Conservation (phyloP, 2,113 vertebrate species). For the Xiphophorus maculatus region DNA sequence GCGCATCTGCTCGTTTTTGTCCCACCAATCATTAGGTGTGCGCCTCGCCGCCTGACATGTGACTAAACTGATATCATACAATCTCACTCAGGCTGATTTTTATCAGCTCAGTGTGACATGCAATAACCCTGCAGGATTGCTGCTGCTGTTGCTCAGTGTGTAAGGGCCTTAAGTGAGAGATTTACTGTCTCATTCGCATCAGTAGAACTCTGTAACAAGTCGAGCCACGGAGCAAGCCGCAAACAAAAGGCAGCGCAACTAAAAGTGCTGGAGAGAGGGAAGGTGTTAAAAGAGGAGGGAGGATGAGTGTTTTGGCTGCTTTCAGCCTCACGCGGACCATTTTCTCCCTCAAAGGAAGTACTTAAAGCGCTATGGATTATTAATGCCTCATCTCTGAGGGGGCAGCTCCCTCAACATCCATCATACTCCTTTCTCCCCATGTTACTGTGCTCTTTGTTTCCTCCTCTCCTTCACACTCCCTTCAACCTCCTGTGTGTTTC, state of each 20-base stretch:
- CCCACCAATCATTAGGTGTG: not conserved
- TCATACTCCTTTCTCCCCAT: conserved; percentile 25
- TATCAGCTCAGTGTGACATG: conserved; percentile 22
- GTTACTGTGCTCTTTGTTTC: conserved; percentile 17
- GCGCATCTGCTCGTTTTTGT: not conserved
- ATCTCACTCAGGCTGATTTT: conserved; percentile 3
- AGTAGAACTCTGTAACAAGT: conserved; percentile 22
- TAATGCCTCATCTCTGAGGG: conserved; percentile 68
- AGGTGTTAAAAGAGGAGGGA: not conserved
- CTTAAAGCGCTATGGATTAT: conserved; percentile 77
- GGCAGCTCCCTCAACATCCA: conserved; percentile 10
- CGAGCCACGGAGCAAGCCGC: conserved; percentile 4
- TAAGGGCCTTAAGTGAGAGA: conserved; percentile 16
- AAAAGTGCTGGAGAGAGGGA: not conserved
- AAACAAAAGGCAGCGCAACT: conserved; percentile 17
- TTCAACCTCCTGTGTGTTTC: not conserved
- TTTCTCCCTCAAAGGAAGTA: conserved; percentile 67
- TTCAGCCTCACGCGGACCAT: conserved; percentile 55
- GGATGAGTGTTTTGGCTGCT: conserved; percentile 26
- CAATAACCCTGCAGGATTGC: conserved; percentile 13
- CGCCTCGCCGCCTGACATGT: conserved; percentile 9
- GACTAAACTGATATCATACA: not conserved
- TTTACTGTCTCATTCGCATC: conserved; percentile 25
- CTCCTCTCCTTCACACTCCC: not conserved
- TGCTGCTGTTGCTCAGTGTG: conserved; percentile 5